phyloP scores from a whole-genome alignment of 2,888 invertebrate genomes.

The Cryptus armator region DNA sequence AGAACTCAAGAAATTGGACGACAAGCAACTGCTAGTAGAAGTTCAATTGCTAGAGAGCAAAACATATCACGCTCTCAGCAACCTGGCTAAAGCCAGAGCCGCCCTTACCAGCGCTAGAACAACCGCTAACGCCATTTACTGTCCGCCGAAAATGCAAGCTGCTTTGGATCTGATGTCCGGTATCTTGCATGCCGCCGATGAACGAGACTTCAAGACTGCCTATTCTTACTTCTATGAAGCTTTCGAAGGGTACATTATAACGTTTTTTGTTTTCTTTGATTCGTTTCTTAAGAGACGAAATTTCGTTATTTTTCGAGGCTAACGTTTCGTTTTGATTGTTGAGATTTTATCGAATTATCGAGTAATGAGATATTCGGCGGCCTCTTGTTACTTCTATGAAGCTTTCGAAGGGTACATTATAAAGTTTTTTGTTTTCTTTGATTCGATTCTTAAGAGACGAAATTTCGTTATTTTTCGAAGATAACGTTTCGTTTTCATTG shows the following conservation, averaged over 20 bases:
- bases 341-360: no score
- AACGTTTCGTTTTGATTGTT: no score
- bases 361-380: slow-evolving; percentile 81
- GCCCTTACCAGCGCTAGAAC: slow-evolving; percentile 99
- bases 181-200: slow-evolving; percentile 99
- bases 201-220: slow-evolving; percentile 99
- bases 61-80: slow-evolving; percentile 98
- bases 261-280: neutral
- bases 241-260: slow-evolving; percentile 94
- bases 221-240: slow-evolving; percentile 99
- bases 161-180: slow-evolving; percentile 98
- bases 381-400: slow-evolving; percentile 99
- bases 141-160: slow-evolving; percentile 99
- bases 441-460: neutral
- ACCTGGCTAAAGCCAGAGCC: slow-evolving; percentile 98
- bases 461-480: neutral
- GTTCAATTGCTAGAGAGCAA: slow-evolving; percentile 99
- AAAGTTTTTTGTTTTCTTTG: neutral
- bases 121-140: slow-evolving; percentile 99
- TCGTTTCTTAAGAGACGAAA: neutral
- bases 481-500: no score
- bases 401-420: slow-evolving; percentile 96
- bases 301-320: neutral
- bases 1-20: slow-evolving; percentile 99
- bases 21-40: slow-evolving; percentile 99